Conservation (phyloP, 2,888 invertebrate species). For the Nephrotoma appendiculata region DNA sequence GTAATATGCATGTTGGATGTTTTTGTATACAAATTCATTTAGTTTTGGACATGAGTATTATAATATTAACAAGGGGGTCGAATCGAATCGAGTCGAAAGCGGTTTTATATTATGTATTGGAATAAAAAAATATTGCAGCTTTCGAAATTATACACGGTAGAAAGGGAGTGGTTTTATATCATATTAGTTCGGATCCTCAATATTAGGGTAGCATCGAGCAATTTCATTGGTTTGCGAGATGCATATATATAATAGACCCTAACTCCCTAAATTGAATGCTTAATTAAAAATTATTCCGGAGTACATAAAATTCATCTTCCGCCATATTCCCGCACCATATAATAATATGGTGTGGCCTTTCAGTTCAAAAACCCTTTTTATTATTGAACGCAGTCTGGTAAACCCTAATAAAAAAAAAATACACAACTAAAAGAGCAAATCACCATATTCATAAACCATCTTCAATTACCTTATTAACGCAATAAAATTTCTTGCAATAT, state of each 20-base stretch:
- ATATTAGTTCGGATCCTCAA: not conserved
- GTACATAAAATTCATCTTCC: too few relatives aligned
- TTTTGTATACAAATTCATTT: not conserved
- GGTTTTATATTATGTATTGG: not conserved
- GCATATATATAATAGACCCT: not conserved
- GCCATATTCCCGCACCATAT: too few relatives aligned
- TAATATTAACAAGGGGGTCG: not conserved
- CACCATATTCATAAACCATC: not conserved
- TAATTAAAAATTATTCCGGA: too few relatives aligned
- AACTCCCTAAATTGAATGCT: not conserved
- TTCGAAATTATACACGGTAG: not conserved
- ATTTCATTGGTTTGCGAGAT: not conserved
- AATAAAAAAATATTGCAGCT: not conserved
- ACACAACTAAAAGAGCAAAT: not conserved
- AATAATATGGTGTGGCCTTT: not conserved
- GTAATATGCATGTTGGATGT: not conserved
- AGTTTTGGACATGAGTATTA: not conserved
- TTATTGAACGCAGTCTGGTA: not conserved
- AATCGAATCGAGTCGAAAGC: too few relatives aligned
- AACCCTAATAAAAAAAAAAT: not conserved
- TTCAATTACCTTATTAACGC: not conserved
- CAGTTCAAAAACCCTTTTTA: not conserved
- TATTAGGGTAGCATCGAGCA: not conserved
- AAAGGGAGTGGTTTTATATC: not conserved
- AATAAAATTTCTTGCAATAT: not conserved